Base-by-base conservation (phyloP, 2,888 invertebrate species). In the Galerucella nymphaeae region DNA sequence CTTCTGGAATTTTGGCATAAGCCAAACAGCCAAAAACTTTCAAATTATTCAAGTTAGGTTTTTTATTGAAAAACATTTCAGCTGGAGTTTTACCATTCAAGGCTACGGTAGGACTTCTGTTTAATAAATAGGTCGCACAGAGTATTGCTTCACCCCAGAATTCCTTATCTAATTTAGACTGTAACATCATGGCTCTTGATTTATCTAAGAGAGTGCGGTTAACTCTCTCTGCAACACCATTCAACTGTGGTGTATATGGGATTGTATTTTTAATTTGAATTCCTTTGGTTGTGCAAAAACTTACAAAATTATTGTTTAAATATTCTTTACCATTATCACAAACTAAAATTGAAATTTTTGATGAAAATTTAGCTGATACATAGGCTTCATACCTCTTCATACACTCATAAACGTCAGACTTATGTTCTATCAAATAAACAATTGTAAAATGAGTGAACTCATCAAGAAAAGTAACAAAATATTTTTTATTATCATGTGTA, bases 1-100 rank as follows among this genome's bases (percentile, higher is more conserved):
- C 73, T 42, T 42, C 9, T 20, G 75, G 67, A 11, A 75, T 67
- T 68, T 63, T 66, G 23, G 71, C 72, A 70, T 73, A 73, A 38
- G 70, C 70, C 42, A 70, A 66, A 48, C 72, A 73, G 42, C 75
- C 75, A 70, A 72, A 75, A 67, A 75, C 68, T 42, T 42, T 42
- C 11, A 42, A 42, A 42, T 42, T 42, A 42, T 42, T 42, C 3
- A 23, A 23, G 23, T 3, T 23, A 23, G 23, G 23, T 23, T 23
- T 23, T 23, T 23, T 23, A 23, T 23, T 23, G 23, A 23, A 23
- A 23, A 23, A 23, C 23, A 23, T 23, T 23, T 23, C 23, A 23
- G 23, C 23, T 23, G 23, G 23, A 23, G 23, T 23, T 23, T 23
- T 23, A 23, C 23, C 23, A 23, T 23, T 23, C 23, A 42, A 11